A percentile compares a stretch with the other conserved stretches of the same genome.
Evolutionary conservation across 2,888 invertebrate species (phyloP).

Genomic region (Heteromyza rotundicornis): DNA sequence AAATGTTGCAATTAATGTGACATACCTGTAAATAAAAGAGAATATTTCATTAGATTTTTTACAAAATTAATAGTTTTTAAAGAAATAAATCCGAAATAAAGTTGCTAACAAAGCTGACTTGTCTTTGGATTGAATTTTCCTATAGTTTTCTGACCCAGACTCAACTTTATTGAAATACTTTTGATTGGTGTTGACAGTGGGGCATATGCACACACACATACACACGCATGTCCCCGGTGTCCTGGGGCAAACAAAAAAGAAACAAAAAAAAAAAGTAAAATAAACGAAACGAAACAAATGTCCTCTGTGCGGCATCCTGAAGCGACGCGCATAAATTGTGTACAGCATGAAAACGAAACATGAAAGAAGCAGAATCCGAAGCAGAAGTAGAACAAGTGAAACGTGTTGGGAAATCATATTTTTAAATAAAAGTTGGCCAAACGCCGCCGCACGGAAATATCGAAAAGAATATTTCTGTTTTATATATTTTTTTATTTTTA

Average conservation of each 20-base stretch:
- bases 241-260: background rate
- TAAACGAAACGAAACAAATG: background rate
- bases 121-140: too few species aligned
- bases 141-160: too few species aligned
- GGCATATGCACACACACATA: background rate
- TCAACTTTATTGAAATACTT: background rate
- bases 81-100: too few species aligned
- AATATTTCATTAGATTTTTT: too few species aligned
- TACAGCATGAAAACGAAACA: conserved; percentile 17
- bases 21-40: too few species aligned
- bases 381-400: conserved; percentile 26
- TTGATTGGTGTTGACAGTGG: background rate
- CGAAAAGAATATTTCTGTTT: background rate
- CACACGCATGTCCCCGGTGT: background rate
- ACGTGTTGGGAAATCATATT: conserved; percentile 24
- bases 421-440: conserved; percentile 3
- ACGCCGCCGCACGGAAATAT: background rate
- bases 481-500: background rate
- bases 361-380: too few species aligned
- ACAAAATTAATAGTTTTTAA: too few species aligned
- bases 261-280: background rate
- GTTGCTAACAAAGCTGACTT: too few species aligned
- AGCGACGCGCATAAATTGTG: conserved; percentile 5
- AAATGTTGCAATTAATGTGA: too few species aligned
- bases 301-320: background rate